Evolutionary conservation across 2,113 vertebrate species (phyloP), one percentile per base, ranked within the genome.

Genomic region (Emydura subglobosa): DNA sequence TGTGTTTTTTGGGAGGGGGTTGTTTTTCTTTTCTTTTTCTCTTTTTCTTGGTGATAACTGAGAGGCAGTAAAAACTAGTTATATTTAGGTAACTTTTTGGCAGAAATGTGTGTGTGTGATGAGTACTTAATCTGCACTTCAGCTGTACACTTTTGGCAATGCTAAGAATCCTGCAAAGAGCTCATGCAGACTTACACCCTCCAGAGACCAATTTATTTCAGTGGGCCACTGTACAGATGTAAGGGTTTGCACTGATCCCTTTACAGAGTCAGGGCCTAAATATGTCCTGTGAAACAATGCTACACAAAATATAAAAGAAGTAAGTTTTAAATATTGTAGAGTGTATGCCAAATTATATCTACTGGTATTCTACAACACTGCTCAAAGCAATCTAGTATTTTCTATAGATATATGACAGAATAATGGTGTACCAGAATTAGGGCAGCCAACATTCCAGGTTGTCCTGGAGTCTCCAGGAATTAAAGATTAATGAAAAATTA

Each of bases 101-200:
- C 47, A 68, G 2, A 55, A 92, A 93, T 89, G 78, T 39, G 4
- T 81, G 11, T 87, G 24, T 53, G 24, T 87, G 51, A 84, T 16
- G 29, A 87, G 25, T 21, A 57, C 91, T 94, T 94, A 82, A 65
- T 88, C 90, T 91, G 68, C 21, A 79, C 85, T 89, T 94, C 79
- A 85, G 17, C 76, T 83, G 29, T 55, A 53, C 89, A 72, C 27
- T 83, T 92, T 93, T 94, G n/a, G 90, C 94, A 88, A 51, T 88
- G 80, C 5, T 92, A 27, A 55, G 24, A 6, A 19, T n/a, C 9
- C 47, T 86, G 50, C 89, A 25, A 88, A 88, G 92, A 21, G 7
- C 80, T 93, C n/a, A 3, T 54, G 50, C 42, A 74, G 74, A 25
- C 59, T 93, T 91, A 86, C 76, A 57, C 11, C 82, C 5, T 42